phyloP scores from a whole-genome alignment of 1,140 invertebrate species.

The Ceratitis capitata region DNA sequence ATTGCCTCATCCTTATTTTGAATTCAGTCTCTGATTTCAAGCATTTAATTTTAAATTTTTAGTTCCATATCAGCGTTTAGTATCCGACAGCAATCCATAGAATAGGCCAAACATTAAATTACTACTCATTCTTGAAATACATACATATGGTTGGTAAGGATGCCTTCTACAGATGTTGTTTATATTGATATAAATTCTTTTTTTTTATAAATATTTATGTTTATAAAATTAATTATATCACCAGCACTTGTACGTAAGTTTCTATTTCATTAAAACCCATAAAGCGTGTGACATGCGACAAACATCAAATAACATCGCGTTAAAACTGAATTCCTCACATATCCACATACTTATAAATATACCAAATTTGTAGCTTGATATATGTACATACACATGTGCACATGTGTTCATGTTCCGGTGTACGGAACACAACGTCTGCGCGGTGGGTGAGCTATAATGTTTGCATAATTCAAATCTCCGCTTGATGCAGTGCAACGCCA shows the following conservation, averaged over 20 bases:
- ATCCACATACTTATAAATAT: background rate
- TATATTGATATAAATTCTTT: too few relatives aligned
- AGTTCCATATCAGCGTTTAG: too few relatives aligned
- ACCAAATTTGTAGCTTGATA: background rate
- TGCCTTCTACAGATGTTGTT: too few relatives aligned
- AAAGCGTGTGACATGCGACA: conserved; percentile 17
- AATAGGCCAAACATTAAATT: too few relatives aligned
- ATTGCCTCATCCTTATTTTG: too few relatives aligned
- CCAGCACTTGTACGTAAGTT: background rate
- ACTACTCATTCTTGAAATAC: too few relatives aligned
- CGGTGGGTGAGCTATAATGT: conserved; percentile 24
- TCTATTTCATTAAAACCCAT: background rate
- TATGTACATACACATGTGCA: background rate
- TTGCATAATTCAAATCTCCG: conserved; percentile 26
- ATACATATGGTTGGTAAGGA: too few relatives aligned
- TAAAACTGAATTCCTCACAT: background rate
- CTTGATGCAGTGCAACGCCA: background rate
- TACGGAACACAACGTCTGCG: background rate
- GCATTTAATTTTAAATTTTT: too few relatives aligned
- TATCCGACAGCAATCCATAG: too few relatives aligned
- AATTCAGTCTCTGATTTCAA: too few relatives aligned
- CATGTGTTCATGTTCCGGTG: background rate
- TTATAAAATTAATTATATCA: too few relatives aligned
- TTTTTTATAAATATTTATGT: too few relatives aligned
- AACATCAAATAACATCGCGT: background rate